Conservation (phyloP, 2,888 invertebrate genomes). For the Cataglyphis altisquamis region DNA sequence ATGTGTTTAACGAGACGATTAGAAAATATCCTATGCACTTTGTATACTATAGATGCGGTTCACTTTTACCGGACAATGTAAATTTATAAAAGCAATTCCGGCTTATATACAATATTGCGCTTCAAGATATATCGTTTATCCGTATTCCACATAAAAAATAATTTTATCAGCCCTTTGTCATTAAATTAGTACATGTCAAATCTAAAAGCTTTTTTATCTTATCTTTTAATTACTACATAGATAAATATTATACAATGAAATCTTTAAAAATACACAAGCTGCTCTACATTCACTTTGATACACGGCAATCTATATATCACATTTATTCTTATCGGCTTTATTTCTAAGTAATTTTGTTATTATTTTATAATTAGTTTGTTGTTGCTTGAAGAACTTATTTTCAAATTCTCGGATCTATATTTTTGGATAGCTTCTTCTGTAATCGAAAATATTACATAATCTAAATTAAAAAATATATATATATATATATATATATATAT, state of each 20-base stretch:
- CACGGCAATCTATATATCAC: background rate
- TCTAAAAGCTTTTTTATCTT: background rate
- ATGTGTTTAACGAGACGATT: conserved; percentile 23
- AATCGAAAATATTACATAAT: background rate
- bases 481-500: background rate
- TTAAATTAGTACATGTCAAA: background rate
- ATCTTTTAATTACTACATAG: background rate
- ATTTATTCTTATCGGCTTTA: background rate
- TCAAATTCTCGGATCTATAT: background rate
- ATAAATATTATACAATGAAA: background rate
- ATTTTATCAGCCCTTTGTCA: conserved; percentile 8
- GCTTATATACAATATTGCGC: background rate
- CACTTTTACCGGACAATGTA: conserved; percentile 52
- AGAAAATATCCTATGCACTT: conserved; percentile 19
- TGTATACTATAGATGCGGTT: conserved; percentile 10
- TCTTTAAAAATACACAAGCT: background rate
- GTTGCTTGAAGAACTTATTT: background rate
- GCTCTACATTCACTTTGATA: background rate
- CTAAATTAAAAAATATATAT: background rate
- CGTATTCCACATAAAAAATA: background rate
- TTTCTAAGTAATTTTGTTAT: background rate
- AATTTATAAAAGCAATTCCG: conserved; percentile 64
- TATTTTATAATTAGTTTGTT: background rate
- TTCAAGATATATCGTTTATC: conserved; percentile 26
- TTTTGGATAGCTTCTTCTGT: background rate